A percentile compares a stretch with the other conserved stretches of the same genome.
Conservation (phyloP, 2,797 vertebrate genomes). For the Hypotaenidia okinawae region DNA sequence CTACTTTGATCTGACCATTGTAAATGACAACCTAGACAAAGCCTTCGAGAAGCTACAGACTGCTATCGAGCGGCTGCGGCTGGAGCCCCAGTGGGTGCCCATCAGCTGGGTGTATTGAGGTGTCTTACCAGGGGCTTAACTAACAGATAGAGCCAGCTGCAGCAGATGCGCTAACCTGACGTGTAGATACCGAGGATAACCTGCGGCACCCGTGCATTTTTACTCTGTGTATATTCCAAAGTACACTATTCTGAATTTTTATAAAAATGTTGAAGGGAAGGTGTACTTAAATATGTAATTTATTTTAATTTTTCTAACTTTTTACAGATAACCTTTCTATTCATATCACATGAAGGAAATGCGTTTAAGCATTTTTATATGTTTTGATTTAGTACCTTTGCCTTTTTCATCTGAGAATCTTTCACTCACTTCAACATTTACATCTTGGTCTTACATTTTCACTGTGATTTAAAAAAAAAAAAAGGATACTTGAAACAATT, state of each 20-base stretch:
- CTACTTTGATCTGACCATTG: constrained; percentile 96
- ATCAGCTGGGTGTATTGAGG: constrained; percentile 97
- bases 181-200: constrained; percentile 71
- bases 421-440: constrained; percentile 70
- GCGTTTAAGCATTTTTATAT: constrained; percentile 86
- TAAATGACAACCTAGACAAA: constrained; percentile 97
- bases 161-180: constrained; percentile 34
- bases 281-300: constrained; percentile 96
- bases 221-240: constrained; percentile 76
- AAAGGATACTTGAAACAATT: constrained; percentile 84
- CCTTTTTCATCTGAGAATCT: constrained; percentile 80
- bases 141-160: constrained; percentile 48
- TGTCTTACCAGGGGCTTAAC: constrained; percentile 9
- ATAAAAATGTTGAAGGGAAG: constrained; percentile 88
- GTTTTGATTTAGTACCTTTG: constrained; percentile 82
- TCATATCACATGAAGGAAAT: constrained; percentile 85
- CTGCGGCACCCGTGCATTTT: constrained; percentile 77
- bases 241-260: constrained; percentile 91
- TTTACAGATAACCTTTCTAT: constrained; percentile 91
- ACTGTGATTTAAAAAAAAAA: constrained; percentile 83
- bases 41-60: constrained; percentile 94
- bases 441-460: constrained; percentile 82
- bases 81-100: constrained; percentile 96
- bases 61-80: constrained; percentile 87
- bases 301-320: constrained; percentile 96